Evolutionary conservation across 2,888 invertebrate species (phyloP), one percentile per base, ranked within the genome.

Genomic region (Amiota mariae): DNA sequence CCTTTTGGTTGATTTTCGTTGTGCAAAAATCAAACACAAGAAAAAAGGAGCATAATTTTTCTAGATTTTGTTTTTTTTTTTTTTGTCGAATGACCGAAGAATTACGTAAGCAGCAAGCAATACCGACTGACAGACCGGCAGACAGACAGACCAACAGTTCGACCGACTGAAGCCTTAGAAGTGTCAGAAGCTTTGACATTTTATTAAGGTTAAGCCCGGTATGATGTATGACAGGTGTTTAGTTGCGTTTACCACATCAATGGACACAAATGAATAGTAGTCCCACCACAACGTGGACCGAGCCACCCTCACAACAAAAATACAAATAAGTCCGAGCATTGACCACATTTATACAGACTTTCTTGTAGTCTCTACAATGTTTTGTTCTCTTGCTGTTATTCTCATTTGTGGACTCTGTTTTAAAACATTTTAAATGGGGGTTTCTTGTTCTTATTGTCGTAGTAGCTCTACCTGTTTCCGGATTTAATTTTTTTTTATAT

Each of bases 191-290:
- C 63, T 64, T 54, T 66, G 72, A 57, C 72, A 49, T 72, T 72
- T 72, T 72, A 72, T 72, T 67, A 68, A 68, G 68, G 67, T 72
- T 59, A 72, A 72, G 68, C 64, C 67, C 20, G 72, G 68, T 61
- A 68, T 72, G 72, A 72, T 68, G 49, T 61, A 72, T 72, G 72
- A 68, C 72, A 72, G 67, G 72, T 72, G 72, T 47, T 72, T 72
- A 18, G 15, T 68, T 51, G 13, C 54, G 49, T n/a, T 15, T 18
- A 36, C 67, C 10, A 66, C 67, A n/a, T n/a, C 67, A 68, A 2
- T 13, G 15, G 48, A 51, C 47, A 51, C 67, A 51, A 63, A 36
- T 36, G 36, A 36, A 36, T 36, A 6, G 36, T 36, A 6, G 36
- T 36, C 36, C 8, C 36, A 36, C 36, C 36, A 2, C 46, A 63